Evolutionary conservation across 2,888 invertebrate genomes (phyloP).

Genomic region (Caenorhabditis auriculariae): DNA sequence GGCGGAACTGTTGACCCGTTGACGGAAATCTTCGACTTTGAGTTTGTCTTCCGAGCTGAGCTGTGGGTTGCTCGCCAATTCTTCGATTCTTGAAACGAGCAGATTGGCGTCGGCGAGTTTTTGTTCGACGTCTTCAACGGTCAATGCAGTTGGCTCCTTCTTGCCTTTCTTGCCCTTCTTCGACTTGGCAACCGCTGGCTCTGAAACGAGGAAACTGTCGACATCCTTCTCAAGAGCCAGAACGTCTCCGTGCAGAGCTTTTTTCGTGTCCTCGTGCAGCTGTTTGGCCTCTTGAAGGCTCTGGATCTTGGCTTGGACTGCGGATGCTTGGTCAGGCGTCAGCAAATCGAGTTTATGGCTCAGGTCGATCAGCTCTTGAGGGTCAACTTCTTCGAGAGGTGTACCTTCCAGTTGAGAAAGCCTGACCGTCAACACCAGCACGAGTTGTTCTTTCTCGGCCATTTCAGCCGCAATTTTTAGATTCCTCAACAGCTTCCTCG

Average conservation of each 20-base stretch:
- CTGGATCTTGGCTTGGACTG: constrained; percentile 16
- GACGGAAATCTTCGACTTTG: constrained; percentile 4
- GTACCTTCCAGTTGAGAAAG: constrained; percentile 14
- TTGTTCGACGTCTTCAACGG: constrained; percentile 4
- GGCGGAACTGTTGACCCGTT: background rate
- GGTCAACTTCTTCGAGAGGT: constrained; percentile 9
- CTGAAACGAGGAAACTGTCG: constrained; percentile 9
- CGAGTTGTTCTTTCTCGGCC: constrained; percentile 17
- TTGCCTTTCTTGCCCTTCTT: constrained; percentile 8
- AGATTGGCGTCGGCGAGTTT: constrained; percentile 13
- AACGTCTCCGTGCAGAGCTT: constrained; percentile 20
- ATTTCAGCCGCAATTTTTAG: constrained; percentile 15
- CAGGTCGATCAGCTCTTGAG: constrained; percentile 2
- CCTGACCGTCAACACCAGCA: constrained; percentile 12
- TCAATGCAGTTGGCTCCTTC: constrained; percentile 1
- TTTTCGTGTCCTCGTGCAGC: constrained; percentile 8
- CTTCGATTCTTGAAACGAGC: constrained; percentile 8
- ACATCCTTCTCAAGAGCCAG: constrained; percentile 14
- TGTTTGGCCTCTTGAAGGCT: constrained; percentile 14
- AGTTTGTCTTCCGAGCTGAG: constrained; percentile 3
- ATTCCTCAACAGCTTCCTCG: constrained; percentile 10
- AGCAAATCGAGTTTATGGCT: constrained; percentile 5
- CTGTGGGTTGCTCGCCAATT: constrained; percentile 1
- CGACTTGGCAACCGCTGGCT: too few relatives aligned
- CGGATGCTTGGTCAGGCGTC: constrained; percentile 19